Percentiles rank a stretch among this genome's conserved stretches.
Conservation (phyloP, 1,140 invertebrate species). For the Teleopsis dalmanni region DNA sequence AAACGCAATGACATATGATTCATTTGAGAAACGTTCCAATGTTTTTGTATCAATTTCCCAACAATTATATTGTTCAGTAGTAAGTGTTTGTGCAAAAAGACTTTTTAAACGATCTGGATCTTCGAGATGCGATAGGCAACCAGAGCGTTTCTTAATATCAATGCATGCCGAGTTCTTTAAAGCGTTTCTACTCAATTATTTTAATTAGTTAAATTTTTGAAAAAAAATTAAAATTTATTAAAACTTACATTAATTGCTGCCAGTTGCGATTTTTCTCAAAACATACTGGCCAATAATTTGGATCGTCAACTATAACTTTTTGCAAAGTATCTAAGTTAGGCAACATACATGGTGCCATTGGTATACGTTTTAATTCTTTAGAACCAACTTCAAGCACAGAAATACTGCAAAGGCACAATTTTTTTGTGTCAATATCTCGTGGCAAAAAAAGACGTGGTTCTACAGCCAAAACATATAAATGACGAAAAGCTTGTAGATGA, state of each 20-base stretch:
- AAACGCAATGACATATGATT: conserved; percentile 58
- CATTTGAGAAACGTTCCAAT: conserved; percentile 63
- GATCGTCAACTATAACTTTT: conserved; percentile 71
- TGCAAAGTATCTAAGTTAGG: conserved; percentile 71
- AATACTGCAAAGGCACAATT: conserved; percentile 73
- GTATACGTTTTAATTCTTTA: conserved; percentile 27
- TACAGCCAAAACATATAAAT: conserved; percentile 89
- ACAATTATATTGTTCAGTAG: conserved; percentile 58
- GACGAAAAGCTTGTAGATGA: conserved; percentile 90
- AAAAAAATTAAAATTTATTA: background rate
- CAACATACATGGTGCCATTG: conserved; percentile 71
- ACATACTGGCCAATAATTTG: conserved; percentile 78
- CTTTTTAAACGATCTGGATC: conserved; percentile 82
- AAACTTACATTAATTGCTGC: conserved; percentile 63
- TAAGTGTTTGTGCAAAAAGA: conserved; percentile 73
- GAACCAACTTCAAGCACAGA: conserved; percentile 35
- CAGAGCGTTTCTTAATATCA: conserved; percentile 81
- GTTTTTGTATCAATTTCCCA: conserved; percentile 51
- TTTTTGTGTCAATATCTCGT: conserved; percentile 70
- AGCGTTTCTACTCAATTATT: conserved; percentile 54
- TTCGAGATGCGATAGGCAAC: conserved; percentile 78
- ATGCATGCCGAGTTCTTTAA: conserved; percentile 63
- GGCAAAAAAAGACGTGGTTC: conserved; percentile 83
- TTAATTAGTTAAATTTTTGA: background rate
- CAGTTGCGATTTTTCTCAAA: conserved; percentile 78